Conservation (phyloP, 2,888 invertebrate genomes). For the Xanthia togata region DNA sequence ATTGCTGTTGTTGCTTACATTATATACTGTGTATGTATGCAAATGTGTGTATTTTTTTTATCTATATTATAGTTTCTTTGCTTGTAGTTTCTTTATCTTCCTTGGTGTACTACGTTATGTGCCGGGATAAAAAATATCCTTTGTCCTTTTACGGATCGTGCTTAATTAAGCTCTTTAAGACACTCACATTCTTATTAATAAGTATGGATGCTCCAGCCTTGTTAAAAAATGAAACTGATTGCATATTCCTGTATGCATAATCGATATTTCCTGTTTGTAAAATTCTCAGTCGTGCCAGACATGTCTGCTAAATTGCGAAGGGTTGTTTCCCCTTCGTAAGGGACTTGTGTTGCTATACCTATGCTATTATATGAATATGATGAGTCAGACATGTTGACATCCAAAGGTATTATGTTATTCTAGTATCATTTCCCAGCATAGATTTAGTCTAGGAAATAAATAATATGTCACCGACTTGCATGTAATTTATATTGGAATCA, state of each 20-base stretch:
- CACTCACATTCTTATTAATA: not conserved
- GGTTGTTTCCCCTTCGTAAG: slow-evolving; percentile 32
- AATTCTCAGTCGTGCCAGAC: slow-evolving; percentile 6
- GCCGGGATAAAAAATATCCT: not conserved
- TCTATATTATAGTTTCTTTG: not conserved
- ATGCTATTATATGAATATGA: slow-evolving; percentile 28
- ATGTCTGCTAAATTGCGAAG: slow-evolving; percentile 36
- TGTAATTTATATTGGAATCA: slow-evolving; percentile 1
- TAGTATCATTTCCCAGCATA: slow-evolving; percentile 28
- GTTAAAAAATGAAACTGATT: not conserved
- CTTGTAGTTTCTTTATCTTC: too few species aligned
- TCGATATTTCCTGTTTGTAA: slow-evolving; percentile 36
- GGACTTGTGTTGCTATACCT: slow-evolving; percentile 6
- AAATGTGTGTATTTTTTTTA: not conserved
- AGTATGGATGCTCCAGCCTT: not conserved
- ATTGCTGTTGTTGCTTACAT: slow-evolving; percentile 5
- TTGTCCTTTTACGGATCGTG: not conserved
- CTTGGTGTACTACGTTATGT: not conserved
- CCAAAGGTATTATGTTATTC: slow-evolving; percentile 18
- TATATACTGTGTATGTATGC: not conserved
- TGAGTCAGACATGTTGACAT: slow-evolving; percentile 25
- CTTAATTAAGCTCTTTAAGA: not conserved
- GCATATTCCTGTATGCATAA: slow-evolving; percentile 11
- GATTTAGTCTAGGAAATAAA: slow-evolving; percentile 22
- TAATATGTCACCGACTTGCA: not conserved